Base-by-base conservation (phyloP, 2,888 invertebrate species). In the Erynnis tages region DNA sequence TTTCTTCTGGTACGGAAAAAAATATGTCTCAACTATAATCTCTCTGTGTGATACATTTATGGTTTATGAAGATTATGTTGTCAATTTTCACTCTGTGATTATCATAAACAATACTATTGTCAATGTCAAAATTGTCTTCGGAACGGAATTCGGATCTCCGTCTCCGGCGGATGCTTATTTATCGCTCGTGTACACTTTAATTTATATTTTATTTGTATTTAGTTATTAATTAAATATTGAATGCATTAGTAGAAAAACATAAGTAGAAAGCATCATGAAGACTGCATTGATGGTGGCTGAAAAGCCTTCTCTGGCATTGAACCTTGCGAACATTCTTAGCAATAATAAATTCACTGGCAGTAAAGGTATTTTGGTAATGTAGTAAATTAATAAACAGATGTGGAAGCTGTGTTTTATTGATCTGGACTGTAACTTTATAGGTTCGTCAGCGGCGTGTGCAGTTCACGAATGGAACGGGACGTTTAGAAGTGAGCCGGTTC, bases 231-330 rank as follows among this genome's bases (percentile, higher is more conserved):
- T 5, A 13, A 30, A 13, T 30, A 13, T 30, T 34, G 14, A 23
- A 14, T 10, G n/a, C n/a, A n/a, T 34, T n/a, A 34, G 5, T 14
- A 13, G 11, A 32, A 32, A 32, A 21, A 27, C 35, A 7, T 5
- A 35, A 35, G 16, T 52, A 52, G 45, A 25, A 14, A 8, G 3
- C 58, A 91, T 67, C 54, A 96, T 96, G 96, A 95, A 94, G 82
- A 92, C 91, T 30, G 96, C 95, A 48, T 92, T 99, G 62, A 99
- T 99, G 99, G 98, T 99, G 71, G 98, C 99, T 64, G 99, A 99
- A 82, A 99, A 99, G 93, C 99, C 99, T 23, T 98, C 98, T 54
- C 82, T 99, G 79, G 99, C 99, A 11, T 95, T 96, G 73, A 97
- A 98, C 37, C 91, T 99, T 23, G 97, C 99, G 1, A 94, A 93